Base-by-base conservation (phyloP, 2,888 invertebrate genomes). In the Chelonus formosanus region DNA sequence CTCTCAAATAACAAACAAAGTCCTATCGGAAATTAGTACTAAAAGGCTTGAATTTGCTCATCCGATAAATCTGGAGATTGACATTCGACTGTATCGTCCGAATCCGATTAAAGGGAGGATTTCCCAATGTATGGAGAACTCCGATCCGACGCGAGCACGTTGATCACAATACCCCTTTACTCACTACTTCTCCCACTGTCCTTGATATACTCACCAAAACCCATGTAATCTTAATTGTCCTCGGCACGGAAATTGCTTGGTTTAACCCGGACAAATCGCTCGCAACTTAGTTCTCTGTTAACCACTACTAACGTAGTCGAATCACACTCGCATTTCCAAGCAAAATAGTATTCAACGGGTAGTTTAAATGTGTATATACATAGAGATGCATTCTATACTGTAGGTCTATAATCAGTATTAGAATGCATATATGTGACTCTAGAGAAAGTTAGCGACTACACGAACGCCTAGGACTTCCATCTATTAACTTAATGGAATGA, bases 231-330 rank as follows among this genome's bases (percentile, higher is more conserved):
- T 59, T 65, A 65, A 65, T 65, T 53, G 59, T 56, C 47, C 44
- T 44, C 36, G 59, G 45, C 59, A 45, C 45, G 36, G 47, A 52
- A 54, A 65, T 65, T 65, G 65, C 59, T 65, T 58, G 59, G 59
- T 44, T 65, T 59, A 65, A 65, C 58, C 53, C 47, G 59, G 36
- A 58, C 59, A 65, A 65, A 65, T 65, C 59, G 59, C 43, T 59
- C 34, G 34, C 58, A 65, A 65, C 50, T 65, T 58, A 53, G 54
- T 65, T 65, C 62, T 45, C 65, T 52, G 53, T 44, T 44, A 54
- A 32, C 58, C 53, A 47, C 40, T 57, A 48, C 50, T 52, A 52
- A 50, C 43, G 50, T 20, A 44, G 53, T 54, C 34, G 34, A 44
- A 62, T 54, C 34, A 45, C 35, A 54, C 53, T 40, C 32, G 43